Evolutionary conservation across 2,113 vertebrate species (phyloP), one percentile per base, ranked within the genome.

Genomic region (Phalacrocorax aristotelis): DNA sequence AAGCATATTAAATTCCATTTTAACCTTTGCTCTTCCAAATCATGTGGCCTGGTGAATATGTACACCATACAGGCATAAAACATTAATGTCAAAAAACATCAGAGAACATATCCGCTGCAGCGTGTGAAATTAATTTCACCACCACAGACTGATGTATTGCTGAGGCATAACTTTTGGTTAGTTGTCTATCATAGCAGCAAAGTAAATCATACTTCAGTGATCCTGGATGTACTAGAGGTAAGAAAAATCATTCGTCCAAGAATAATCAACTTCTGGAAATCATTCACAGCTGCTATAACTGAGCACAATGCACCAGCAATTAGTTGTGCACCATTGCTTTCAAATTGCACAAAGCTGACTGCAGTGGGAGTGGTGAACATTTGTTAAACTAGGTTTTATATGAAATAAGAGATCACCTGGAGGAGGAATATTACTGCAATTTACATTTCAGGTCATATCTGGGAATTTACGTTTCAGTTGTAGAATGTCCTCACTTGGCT

Each of bases 221-320:
- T n/a, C 49, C 76, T 84, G 92, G 27, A 55, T 57, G 70, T 61
- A 89, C 65, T 46, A 78, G 61, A 88, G 61, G 87, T 87, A 93
- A 90, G 94, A 96, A 94, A 95, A 85, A 94, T 55, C 52, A 57
- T 95, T 97, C 93, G 94, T 84, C 92, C 94, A 93, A 75, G 95
- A 93, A 92, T 91, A 95, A 97, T 95, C 95, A 97, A 79, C 95
- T 96, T 96, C 93, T 97, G 95, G 95, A 95, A 97, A 96, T 92
- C 84, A 94, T 96, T 97, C 93, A 91, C 93, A 89, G 93, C 92
- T 87, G 90, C 84, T 80, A 13, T 54, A 93, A 76, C 90, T 7
- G 66, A 96, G 89, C 90, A 97, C 97, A 98, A 97, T 97, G 94
- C 90, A 88, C 26, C 51, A 89, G 62, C 82, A 94, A 95, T 97